A percentile compares a stretch with the other conserved stretches of the same genome.
phyloP scores from a whole-genome alignment of 2,888 invertebrate species.

The Agrotis clavis region DNA sequence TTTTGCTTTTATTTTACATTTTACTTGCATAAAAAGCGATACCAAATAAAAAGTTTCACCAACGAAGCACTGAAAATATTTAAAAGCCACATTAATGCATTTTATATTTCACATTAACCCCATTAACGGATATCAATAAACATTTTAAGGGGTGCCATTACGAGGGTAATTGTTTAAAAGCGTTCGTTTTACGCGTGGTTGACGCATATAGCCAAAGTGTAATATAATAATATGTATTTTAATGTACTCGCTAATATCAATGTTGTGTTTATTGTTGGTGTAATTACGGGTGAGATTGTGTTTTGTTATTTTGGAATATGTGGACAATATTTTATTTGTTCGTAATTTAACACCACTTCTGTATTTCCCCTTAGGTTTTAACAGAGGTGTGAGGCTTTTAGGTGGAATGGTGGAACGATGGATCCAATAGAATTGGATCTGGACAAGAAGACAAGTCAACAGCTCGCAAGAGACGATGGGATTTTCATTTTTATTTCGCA shows the following conservation, averaged over 20 bases:
- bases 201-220: slow-evolving; percentile 34
- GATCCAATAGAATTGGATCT: no score
- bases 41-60: background rate
- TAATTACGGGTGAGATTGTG: slow-evolving; percentile 2
- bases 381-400: background rate
- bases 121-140: slow-evolving; percentile 64
- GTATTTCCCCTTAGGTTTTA: no score
- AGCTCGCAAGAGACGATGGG: background rate
- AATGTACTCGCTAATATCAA: slow-evolving; percentile 42
- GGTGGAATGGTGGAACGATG: no score
- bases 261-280: slow-evolving; percentile 26
- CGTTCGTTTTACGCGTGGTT: slow-evolving; percentile 60
- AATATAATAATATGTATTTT: slow-evolving; percentile 48
- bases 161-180: slow-evolving; percentile 80
- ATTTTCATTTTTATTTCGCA: background rate
- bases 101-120: slow-evolving; percentile 49
- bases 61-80: slow-evolving; percentile 22
- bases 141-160: slow-evolving; percentile 53
- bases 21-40: background rate
- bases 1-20: background rate
- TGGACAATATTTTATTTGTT: background rate
- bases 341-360: no score
- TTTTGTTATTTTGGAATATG: background rate
- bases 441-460: no score
- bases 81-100: slow-evolving; percentile 33